Percentiles rank a stretch among this genome's conserved stretches.
Conservation (phyloP, 1,140 invertebrate genomes). For the Diabrotica virgifera region DNA sequence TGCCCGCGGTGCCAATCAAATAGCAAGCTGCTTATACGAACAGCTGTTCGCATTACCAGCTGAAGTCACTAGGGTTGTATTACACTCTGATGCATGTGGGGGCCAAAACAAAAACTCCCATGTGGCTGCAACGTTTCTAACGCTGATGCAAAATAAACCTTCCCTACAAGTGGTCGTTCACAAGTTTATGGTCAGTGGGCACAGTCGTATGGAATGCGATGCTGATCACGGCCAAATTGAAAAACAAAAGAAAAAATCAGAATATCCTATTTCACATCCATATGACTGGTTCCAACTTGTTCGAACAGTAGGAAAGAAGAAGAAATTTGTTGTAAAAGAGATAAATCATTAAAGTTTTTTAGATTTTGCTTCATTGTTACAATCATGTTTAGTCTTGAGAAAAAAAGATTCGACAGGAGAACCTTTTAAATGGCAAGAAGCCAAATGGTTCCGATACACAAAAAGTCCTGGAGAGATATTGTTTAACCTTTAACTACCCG, state of each 20-base stretch:
- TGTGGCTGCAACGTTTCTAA: slow-evolving; percentile 8
- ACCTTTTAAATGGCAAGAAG: no score
- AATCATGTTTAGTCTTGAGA: no score
- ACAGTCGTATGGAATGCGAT: slow-evolving; percentile 43
- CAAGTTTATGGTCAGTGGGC: slow-evolving; percentile 44
- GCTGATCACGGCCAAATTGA: slow-evolving; percentile 40
- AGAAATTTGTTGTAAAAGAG: no score
- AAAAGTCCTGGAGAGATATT: no score
- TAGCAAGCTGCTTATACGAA: slow-evolving; percentile 9
- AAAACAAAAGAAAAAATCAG: slow-evolving; percentile 32
- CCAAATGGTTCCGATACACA: no score
- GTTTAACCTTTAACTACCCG: no score
- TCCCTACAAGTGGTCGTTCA: slow-evolving; percentile 36
- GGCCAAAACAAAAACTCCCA: slow-evolving; percentile 44
- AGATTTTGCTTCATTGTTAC: no score
- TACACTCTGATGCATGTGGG: slow-evolving; percentile 44
- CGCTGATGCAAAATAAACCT: neutral
- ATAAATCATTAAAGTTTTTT: no score
- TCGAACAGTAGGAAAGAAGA: no score
- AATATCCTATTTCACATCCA: neutral
- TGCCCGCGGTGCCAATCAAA: slow-evolving; percentile 4
- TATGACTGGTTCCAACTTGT: neutral
- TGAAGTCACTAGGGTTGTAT: slow-evolving; percentile 36
- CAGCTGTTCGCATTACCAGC: slow-evolving; percentile 38
- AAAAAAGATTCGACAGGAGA: no score